Conservation (phyloP, 2,113 vertebrate genomes). For the Hippocampus mohnikei region DNA sequence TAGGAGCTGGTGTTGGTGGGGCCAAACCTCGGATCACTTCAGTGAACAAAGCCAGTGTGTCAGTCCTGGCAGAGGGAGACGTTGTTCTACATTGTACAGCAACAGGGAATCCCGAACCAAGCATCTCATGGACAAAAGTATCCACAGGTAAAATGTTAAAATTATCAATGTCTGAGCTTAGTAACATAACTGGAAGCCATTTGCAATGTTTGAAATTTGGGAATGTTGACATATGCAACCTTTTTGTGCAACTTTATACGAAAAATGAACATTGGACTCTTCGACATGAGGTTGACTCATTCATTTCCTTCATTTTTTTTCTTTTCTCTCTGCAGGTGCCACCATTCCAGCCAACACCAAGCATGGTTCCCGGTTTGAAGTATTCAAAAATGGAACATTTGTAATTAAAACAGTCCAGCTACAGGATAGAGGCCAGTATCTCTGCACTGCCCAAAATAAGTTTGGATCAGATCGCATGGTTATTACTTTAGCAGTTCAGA, state of each 20-base stretch:
- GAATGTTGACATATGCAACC: not conserved
- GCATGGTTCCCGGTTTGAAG: constrained; percentile 74
- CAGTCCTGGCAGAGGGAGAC: constrained; percentile 70
- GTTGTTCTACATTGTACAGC: constrained; percentile 68
- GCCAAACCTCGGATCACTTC: constrained; percentile 67
- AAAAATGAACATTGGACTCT: not conserved
- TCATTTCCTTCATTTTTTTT: not conserved
- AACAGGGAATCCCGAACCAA: constrained; percentile 67
- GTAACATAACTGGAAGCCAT: not conserved
- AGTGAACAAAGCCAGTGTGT: constrained; percentile 56
- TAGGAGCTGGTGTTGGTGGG: constrained; percentile 42
- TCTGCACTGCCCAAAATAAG: constrained; percentile 72
- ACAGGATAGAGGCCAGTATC: constrained; percentile 77
- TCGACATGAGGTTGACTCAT: not conserved
- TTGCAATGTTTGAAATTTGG: not conserved
- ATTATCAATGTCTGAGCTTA: not conserved
- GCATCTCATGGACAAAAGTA: constrained; percentile 75
- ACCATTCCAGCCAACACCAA: constrained; percentile 72
- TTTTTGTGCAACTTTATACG: not conserved
- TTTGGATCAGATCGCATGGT: constrained; percentile 74
- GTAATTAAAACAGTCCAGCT: constrained; percentile 72
- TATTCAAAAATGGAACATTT: constrained; percentile 76
- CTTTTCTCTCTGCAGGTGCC: constrained; percentile 58
- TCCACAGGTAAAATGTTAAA: constrained; percentile 65
- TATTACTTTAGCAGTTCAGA: constrained; percentile 70